These are phyloP conservation scores for Sialis lutaria DNA, from an alignment of 2,888 invertebrate species.

Conservation along the genomic window DNA sequence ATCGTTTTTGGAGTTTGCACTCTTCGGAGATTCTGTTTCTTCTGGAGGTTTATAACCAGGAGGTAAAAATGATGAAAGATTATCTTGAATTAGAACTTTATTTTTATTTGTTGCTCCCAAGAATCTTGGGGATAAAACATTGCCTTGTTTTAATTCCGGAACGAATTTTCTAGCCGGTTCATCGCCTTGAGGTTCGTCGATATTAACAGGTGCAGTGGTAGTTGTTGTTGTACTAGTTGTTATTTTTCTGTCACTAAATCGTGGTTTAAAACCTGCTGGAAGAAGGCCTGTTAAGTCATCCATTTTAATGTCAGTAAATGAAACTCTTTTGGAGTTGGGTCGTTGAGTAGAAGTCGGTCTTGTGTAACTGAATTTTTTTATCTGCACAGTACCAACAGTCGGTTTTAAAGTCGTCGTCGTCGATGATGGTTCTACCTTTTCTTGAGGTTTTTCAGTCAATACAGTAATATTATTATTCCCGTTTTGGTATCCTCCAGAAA, in stretches of 20 bases:
- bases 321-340: constrained; percentile 10
- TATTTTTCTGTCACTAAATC: constrained; percentile 26
- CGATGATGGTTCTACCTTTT: constrained; percentile 23
- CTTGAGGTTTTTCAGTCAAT: constrained; percentile 34
- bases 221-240: constrained; percentile 29
- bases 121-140: constrained; percentile 30
- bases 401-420: constrained; percentile 30
- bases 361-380: constrained; percentile 38
- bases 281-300: constrained; percentile 42
- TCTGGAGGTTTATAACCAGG: constrained; percentile 36
- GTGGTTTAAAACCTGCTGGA: constrained; percentile 43
- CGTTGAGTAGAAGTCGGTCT: constrained; percentile 18
- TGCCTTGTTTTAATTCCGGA: constrained; percentile 15
- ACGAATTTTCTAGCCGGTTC: constrained; percentile 16
- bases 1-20: constrained; percentile 7
- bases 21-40: constrained; percentile 11
- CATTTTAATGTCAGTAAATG: constrained; percentile 23
- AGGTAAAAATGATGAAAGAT: constrained; percentile 40
- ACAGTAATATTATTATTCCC: constrained; percentile 48
- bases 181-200: constrained; percentile 18
- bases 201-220: constrained; percentile 11
- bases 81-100: constrained; percentile 35
- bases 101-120: constrained; percentile 38
- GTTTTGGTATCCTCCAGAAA: constrained; percentile 53
- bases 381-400: constrained; percentile 39